Percentiles rank a stretch among this genome's conserved stretches.
Evolutionary conservation across 2,113 vertebrate genomes (phyloP).

Genomic region (Arenaria interpres): DNA sequence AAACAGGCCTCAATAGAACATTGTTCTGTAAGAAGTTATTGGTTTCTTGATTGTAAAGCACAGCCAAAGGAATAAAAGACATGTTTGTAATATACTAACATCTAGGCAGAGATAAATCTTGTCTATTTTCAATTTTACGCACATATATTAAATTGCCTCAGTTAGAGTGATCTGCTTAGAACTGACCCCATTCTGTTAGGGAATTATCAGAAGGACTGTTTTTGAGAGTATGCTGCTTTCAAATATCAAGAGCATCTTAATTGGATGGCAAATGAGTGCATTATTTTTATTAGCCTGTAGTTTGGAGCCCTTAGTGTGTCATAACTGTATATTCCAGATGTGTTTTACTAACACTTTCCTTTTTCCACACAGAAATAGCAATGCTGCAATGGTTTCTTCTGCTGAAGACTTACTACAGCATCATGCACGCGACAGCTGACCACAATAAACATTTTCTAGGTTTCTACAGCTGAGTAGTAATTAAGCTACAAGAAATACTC

Average conservation of each 20-base stretch:
- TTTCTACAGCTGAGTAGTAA: background rate
- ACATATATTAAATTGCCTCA: background rate
- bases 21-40: background rate
- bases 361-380: background rate
- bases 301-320: background rate
- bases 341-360: background rate
- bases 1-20: background rate
- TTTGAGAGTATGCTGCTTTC: background rate
- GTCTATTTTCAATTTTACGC: background rate
- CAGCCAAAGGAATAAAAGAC: background rate
- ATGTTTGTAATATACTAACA: background rate
- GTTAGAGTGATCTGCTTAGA: background rate
- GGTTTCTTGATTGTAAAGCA: background rate
- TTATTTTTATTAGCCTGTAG: background rate
- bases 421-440: background rate
- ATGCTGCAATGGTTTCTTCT: background rate
- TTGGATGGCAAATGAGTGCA: background rate
- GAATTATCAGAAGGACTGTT: background rate
- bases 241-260: background rate
- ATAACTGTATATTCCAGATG: background rate
- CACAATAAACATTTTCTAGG: background rate
- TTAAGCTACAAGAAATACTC: background rate
- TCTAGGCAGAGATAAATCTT: background rate
- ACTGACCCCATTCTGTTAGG: background rate
- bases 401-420: background rate